A percentile compares a stretch with the other conserved stretches of the same genome.
phyloP scores from a whole-genome alignment of 2,113 vertebrate species.

The Axis porcinus region DNA sequence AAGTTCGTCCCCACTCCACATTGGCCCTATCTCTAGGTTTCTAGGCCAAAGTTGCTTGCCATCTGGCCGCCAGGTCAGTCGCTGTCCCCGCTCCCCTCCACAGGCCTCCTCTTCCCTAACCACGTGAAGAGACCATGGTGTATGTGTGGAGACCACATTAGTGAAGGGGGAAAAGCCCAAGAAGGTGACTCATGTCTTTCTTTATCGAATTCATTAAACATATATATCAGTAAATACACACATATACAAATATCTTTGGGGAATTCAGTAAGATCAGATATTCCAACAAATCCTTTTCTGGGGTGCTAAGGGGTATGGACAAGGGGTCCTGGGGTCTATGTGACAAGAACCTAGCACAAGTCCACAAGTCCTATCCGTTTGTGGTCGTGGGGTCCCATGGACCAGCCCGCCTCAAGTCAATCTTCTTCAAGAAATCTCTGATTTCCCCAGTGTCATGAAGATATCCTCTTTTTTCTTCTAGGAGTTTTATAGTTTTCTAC shows the following conservation, averaged over 20 bases:
- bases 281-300: background rate
- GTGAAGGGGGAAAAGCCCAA: background rate
- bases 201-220: background rate
- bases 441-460: background rate
- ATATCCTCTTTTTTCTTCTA: background rate
- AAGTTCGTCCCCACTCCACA: too few species aligned
- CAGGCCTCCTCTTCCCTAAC: background rate
- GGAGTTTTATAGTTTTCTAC: background rate
- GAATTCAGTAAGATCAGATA: background rate
- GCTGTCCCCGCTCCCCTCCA: background rate
- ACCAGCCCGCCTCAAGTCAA: background rate
- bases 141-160: background rate
- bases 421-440: background rate
- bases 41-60: background rate
- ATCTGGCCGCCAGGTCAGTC: background rate
- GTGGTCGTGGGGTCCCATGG: fast-evolving
- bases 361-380: background rate
- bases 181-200: background rate
- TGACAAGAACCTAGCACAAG: background rate
- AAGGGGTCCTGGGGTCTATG: background rate
- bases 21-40: background rate
- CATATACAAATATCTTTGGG: background rate
- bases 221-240: background rate
- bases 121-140: background rate
- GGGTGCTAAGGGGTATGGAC: background rate